These are phyloP conservation scores for Peribatodes rhomboidaria DNA, from an alignment of 2,888 invertebrate genomes.

Conservation along the genomic window DNA sequence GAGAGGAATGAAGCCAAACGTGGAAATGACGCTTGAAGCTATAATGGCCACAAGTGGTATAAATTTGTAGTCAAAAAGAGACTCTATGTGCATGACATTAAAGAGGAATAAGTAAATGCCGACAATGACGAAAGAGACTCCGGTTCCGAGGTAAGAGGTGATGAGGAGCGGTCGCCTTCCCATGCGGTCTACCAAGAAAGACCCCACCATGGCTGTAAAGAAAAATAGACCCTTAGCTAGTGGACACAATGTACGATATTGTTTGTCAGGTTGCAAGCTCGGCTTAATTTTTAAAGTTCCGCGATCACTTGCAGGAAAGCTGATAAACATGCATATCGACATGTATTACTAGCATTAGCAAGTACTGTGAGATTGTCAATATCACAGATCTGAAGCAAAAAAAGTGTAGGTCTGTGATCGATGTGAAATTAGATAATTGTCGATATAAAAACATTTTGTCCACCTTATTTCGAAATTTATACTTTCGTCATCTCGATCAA, in stretches of 20 bases:
- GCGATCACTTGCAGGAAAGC: no score
- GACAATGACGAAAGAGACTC: constrained; percentile 51
- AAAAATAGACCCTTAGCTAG: not conserved
- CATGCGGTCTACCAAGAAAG: constrained; percentile 59
- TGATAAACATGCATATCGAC: no score
- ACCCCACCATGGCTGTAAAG: constrained; percentile 60
- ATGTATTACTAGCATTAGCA: no score
- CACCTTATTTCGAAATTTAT: no score
- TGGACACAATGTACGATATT: not conserved
- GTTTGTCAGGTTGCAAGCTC: not conserved
- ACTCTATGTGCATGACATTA: constrained; percentile 47
- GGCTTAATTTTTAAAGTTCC: no score
- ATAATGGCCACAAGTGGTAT: constrained; percentile 72
- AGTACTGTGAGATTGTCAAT: no score
- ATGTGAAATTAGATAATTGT: no score
- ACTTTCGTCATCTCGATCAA: no score
- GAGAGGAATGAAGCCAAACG: constrained; percentile 75
- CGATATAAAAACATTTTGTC: no score
- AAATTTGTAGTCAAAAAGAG: constrained; percentile 48
- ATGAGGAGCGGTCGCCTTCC: constrained; percentile 75
- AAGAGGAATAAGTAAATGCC: constrained; percentile 67
- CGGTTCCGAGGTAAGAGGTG: constrained; percentile 65
- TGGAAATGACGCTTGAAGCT: constrained; percentile 58
- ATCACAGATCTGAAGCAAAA: no score
- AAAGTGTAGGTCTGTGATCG: no score